phyloP scores from a whole-genome alignment of 1,140 invertebrate genomes.

The Drosophila aff. region DNA sequence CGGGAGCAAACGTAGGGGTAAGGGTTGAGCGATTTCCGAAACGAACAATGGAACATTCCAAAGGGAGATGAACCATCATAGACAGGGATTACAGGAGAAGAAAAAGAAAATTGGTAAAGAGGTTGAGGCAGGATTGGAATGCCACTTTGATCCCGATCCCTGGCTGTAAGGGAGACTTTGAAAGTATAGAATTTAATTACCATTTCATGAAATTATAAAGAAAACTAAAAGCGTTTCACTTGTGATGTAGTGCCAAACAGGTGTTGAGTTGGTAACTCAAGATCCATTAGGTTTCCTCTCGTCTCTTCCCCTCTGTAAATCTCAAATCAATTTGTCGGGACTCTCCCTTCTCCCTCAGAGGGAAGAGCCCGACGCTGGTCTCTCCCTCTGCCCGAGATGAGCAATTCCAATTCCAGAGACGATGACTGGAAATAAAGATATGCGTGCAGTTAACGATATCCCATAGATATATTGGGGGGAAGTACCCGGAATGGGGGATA shows the following conservation, averaged over 20 bases:
- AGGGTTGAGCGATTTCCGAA: slow-evolving; percentile 1
- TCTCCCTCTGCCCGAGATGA: slow-evolving; percentile 4
- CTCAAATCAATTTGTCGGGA: slow-evolving; percentile 22
- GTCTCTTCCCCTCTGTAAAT: background rate
- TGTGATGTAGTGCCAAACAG: slow-evolving; percentile 3
- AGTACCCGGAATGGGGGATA: slow-evolving; percentile 16
- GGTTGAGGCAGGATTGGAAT: background rate
- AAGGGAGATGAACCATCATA: slow-evolving; percentile 2
- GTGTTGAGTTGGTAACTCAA: slow-evolving; percentile 6
- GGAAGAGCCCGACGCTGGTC: no score
- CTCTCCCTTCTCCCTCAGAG: no score
- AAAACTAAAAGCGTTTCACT: background rate
- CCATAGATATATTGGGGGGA: slow-evolving; percentile 5
- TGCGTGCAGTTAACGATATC: slow-evolving; percentile 29
- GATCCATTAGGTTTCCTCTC: background rate
- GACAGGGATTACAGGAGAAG: background rate
- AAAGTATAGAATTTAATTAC: no score
- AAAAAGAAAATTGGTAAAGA: background rate
- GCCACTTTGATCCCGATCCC: background rate
- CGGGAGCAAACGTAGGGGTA: background rate
- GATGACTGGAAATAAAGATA: slow-evolving; percentile 32
- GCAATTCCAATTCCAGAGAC: slow-evolving; percentile 5
- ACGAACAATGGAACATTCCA: background rate
- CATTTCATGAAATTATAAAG: background rate
- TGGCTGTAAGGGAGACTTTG: background rate